Conservation (phyloP, 2,797 vertebrate species). For the Smutsia gigantea region DNA sequence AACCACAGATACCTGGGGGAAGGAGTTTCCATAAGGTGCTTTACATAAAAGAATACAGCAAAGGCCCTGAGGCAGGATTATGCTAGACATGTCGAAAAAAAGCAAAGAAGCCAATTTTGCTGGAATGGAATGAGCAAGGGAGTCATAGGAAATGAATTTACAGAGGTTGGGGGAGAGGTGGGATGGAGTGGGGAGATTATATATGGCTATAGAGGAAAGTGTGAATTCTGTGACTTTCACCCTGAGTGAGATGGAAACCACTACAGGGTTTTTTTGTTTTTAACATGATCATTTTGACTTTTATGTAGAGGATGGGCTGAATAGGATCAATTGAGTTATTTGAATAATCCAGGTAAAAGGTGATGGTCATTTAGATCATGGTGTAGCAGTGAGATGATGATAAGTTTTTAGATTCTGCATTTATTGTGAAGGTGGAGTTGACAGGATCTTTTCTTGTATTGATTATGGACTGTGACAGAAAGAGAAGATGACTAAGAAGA, state of each 20-base stretch:
- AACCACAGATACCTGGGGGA: not conserved
- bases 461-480: not conserved
- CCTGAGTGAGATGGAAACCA: not conserved
- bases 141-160: conserved; percentile 5
- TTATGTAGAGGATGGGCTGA: not conserved
- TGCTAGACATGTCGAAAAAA: not conserved
- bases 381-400: not conserved
- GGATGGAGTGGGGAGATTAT: not conserved
- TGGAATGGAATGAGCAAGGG: not conserved
- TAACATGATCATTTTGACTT: not conserved
- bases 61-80: not conserved
- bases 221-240: conserved; percentile 26
- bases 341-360: not conserved
- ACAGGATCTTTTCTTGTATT: conserved; percentile 36
- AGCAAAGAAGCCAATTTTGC: not conserved
- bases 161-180: not conserved
- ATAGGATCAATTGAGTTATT: not conserved
- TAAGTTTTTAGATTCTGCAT: conserved; percentile 23
- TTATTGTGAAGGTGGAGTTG: conserved; percentile 8
- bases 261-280: not conserved
- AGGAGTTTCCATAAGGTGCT: not conserved
- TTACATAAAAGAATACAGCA: not conserved
- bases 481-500: not conserved
- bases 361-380: not conserved
- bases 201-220: not conserved